Percentiles rank a stretch among this genome's conserved stretches.
Conservation (phyloP, 2,113 vertebrate species). For the Neopipo cinnamomea region DNA sequence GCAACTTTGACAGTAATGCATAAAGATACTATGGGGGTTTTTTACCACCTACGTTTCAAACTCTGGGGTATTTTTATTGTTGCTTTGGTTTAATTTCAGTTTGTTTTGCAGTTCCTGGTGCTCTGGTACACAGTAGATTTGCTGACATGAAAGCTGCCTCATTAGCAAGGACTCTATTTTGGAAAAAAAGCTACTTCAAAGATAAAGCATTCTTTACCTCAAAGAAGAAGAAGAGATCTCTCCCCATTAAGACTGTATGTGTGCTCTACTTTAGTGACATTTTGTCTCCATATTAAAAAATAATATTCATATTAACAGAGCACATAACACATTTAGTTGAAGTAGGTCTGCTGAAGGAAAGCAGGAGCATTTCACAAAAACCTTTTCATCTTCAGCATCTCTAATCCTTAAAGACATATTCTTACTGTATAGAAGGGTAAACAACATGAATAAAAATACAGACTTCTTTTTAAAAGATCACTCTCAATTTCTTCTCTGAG, state of each 20-base stretch:
- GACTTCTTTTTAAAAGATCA: not conserved
- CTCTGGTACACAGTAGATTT: not conserved
- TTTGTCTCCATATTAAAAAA: not conserved
- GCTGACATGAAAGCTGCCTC: slow-evolving; percentile 51
- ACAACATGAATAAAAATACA: not conserved
- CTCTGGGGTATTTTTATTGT: not conserved
- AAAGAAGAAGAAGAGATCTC: slow-evolving; percentile 19
- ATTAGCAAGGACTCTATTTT: slow-evolving; percentile 48
- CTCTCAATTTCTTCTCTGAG: not conserved
- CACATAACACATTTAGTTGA: slow-evolving; percentile 2
- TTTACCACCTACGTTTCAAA: not conserved
- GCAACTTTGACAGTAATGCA: not conserved
- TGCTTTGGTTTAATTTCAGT: slow-evolving; percentile 11
- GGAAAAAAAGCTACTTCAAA: slow-evolving; percentile 49
- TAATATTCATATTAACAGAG: slow-evolving; percentile 10
- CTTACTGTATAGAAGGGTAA: not conserved
- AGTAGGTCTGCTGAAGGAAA: not conserved
- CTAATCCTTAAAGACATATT: not conserved
- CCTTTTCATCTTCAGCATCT: slow-evolving; percentile 22
- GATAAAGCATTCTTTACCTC: slow-evolving; percentile 20
- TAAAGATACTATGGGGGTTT: not conserved
- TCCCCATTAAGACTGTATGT: not conserved
- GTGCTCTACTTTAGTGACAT: slow-evolving; percentile 44
- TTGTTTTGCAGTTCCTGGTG: slow-evolving; percentile 9
- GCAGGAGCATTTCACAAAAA: slow-evolving; percentile 5